A percentile compares a stretch with the other conserved stretches of the same genome.
Conservation (phyloP, 1,140 invertebrate genomes). For the Sinella curviseta region DNA sequence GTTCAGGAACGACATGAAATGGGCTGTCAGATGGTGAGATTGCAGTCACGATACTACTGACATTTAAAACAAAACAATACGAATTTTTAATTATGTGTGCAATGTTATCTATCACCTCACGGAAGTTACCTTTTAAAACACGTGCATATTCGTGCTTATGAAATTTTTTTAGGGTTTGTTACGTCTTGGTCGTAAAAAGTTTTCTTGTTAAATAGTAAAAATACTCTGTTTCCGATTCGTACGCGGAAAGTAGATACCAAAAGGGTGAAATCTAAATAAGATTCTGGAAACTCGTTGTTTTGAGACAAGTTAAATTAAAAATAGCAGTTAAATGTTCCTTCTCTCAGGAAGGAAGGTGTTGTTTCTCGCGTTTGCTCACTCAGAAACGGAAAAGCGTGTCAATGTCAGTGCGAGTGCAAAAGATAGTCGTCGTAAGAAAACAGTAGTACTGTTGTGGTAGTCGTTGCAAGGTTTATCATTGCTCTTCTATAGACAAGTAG, state of each 20-base stretch:
- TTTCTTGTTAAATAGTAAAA: no score
- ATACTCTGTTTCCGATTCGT: neutral
- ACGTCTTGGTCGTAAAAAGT: no score
- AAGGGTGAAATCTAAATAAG: no score
- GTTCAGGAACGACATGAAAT: neutral
- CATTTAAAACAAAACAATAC: neutral
- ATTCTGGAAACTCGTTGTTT: neutral
- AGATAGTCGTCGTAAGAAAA: neutral
- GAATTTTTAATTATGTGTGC: neutral
- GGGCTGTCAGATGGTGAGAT: conserved; percentile 5
- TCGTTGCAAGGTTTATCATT: no score
- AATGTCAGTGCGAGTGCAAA: neutral
- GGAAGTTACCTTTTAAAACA: neutral
- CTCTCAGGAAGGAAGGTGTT: conserved; percentile 8
- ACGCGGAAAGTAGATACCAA: neutral
- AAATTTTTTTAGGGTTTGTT: no score
- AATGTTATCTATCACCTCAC: neutral
- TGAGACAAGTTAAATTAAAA: conserved; percentile 20
- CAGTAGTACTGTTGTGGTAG: no score
- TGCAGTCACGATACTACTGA: neutral
- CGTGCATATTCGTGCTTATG: neutral
- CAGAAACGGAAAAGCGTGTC: neutral
- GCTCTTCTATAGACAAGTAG: no score
- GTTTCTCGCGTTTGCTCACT: neutral
- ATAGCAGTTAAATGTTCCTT: neutral